A percentile compares a stretch with the other conserved stretches of the same genome.
Evolutionary conservation across 1,140 invertebrate species (phyloP).

Genomic region (Neodiprion fabricii): DNA sequence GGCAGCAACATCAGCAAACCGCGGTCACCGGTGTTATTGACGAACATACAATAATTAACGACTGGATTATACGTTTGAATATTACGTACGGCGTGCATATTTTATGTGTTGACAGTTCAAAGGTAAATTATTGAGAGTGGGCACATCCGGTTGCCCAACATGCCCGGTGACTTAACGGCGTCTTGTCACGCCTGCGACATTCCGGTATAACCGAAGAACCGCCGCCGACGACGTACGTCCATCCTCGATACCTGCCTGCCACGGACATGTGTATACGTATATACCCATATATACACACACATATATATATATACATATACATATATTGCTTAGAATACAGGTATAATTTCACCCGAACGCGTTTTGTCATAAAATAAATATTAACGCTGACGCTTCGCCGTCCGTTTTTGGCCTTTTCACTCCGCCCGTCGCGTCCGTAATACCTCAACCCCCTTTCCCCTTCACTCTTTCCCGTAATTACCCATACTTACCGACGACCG

Average conservation of each 20-base stretch:
- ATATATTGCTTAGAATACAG: no score
- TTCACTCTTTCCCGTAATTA: no score
- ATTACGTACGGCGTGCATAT: constrained; percentile 35
- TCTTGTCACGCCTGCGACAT: constrained; percentile 48
- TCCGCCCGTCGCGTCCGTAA: no score
- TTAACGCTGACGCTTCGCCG: no score
- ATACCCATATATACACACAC: no score
- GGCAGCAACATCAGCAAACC: neutral
- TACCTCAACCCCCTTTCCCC: no score
- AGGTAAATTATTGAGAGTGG: constrained; percentile 50
- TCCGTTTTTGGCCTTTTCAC: no score
- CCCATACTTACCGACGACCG: no score
- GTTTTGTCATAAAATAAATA: neutral
- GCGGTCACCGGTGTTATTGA: constrained; percentile 33
- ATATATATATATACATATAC: no score
- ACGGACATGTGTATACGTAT: no score
- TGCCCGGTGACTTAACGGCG: constrained; percentile 40
- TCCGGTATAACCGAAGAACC: constrained; percentile 29
- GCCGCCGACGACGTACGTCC: no score
- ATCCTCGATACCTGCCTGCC: no score
- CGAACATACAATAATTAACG: constrained; percentile 36
- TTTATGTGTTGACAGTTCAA: constrained; percentile 39
- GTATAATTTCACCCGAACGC: neutral
- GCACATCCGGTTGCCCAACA: constrained; percentile 50
- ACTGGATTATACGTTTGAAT: constrained; percentile 49